A percentile compares a stretch with the other conserved stretches of the same genome.
Evolutionary conservation across 2,797 vertebrate species (phyloP).

Genomic region (Sebastes minor): DNA sequence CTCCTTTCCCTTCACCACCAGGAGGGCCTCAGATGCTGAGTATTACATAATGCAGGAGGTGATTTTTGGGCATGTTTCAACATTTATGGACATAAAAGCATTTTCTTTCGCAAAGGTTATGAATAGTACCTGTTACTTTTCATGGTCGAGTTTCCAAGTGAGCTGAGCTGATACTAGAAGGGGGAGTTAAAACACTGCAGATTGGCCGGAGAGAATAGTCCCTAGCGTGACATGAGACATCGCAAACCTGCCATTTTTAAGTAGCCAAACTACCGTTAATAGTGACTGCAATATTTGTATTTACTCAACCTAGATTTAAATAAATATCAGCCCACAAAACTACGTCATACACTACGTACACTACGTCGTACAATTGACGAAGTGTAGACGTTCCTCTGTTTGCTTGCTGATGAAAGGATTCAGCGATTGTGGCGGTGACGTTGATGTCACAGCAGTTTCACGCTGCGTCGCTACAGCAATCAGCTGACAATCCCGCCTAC

Average conservation of each 20-base stretch:
- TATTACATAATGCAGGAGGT: conserved; percentile 30
- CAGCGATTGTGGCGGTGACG: too few relatives aligned
- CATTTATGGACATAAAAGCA: conserved; percentile 8
- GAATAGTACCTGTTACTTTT: background rate
- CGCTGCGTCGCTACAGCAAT: background rate
- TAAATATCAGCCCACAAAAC: background rate
- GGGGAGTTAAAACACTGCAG: background rate
- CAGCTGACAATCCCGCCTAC: background rate
- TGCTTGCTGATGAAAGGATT: background rate
- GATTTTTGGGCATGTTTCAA: conserved; percentile 24
- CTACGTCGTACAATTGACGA: background rate
- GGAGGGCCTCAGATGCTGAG: conserved; percentile 15
- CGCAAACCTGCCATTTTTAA: background rate
- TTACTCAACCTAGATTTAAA: background rate
- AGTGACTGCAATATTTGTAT: background rate
- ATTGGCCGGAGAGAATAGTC: rapidly evolving
- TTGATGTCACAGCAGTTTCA: background rate
- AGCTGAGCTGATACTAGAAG: background rate
- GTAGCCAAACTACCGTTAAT: background rate
- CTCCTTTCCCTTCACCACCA: conserved; percentile 21
- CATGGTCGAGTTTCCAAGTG: background rate
- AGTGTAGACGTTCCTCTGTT: background rate
- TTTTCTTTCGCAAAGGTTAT: background rate
- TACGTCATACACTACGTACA: rapidly evolving
- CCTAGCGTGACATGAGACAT: rapidly evolving